A percentile compares a stretch with the other conserved stretches of the same genome.
phyloP scores from a whole-genome alignment of 2,113 vertebrate genomes.

The Theristicus caerulescens region DNA sequence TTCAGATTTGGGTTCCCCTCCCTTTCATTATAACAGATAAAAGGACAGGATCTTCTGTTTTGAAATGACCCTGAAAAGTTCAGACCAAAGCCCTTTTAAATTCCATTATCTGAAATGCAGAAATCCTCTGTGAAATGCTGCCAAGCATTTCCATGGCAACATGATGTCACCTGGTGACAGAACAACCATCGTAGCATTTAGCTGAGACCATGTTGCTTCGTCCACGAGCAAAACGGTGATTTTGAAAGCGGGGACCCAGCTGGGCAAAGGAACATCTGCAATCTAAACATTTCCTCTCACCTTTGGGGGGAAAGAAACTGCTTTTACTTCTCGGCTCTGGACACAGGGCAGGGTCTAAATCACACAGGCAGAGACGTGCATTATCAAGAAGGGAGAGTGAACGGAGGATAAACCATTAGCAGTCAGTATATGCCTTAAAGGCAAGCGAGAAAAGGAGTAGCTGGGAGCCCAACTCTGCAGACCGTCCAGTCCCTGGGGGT shows the following conservation, averaged over 20 bases:
- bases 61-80: constrained; percentile 41
- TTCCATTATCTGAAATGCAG: constrained; percentile 19
- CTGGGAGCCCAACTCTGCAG: neutral
- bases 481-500: neutral
- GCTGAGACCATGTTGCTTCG: neutral
- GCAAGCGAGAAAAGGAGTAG: neutral
- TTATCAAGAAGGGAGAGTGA: neutral
- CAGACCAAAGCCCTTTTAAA: constrained; percentile 25
- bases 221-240: constrained; percentile 3
- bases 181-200: constrained; percentile 9
- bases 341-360: neutral
- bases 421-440: neutral
- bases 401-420: neutral
- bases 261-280: neutral
- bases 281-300: neutral
- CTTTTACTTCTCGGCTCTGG: neutral
- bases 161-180: neutral
- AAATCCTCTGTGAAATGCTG: constrained; percentile 24
- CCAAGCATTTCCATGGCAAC: constrained; percentile 44
- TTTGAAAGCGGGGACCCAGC: neutral
- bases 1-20: neutral
- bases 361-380: neutral
- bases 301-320: neutral
- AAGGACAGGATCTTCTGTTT: constrained; percentile 13
- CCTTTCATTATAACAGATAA: neutral